Conservation (phyloP, 2,797 vertebrate species). For the Columba guinea region DNA sequence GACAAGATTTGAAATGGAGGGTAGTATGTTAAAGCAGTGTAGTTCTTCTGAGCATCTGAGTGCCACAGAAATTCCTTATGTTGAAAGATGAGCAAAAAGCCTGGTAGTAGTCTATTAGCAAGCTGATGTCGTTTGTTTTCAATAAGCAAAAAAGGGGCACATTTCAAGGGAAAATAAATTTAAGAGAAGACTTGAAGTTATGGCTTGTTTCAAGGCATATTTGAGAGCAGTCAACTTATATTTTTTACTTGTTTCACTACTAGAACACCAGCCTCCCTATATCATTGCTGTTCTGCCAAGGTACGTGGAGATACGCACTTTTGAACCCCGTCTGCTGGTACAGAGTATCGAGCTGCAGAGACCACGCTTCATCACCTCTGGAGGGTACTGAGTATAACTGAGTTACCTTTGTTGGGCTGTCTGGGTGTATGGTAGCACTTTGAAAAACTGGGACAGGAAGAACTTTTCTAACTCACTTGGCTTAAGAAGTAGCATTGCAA, state of each 20-base stretch:
- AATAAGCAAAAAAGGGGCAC: neutral
- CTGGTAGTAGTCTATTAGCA: neutral
- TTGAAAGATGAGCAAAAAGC: neutral
- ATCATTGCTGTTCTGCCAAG: conserved; percentile 96
- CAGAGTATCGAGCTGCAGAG: conserved; percentile 97
- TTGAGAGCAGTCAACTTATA: neutral
- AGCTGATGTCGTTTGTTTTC: neutral
- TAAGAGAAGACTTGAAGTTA: neutral
- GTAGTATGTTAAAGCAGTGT: neutral
- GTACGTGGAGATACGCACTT: conserved; percentile 96
- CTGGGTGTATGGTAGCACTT: neutral
- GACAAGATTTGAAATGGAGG: neutral
- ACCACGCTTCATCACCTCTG: conserved; percentile 94
- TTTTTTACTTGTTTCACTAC: neutral
- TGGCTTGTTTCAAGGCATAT: neutral
- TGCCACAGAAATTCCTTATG: neutral
- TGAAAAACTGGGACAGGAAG: neutral
- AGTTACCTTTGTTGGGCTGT: neutral
- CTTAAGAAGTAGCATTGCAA: neutral
- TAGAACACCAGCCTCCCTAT: conserved; percentile 97
- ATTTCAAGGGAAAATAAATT: neutral
- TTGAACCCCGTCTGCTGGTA: conserved; percentile 93
- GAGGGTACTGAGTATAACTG: conserved; percentile 79
- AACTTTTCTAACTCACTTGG: neutral
- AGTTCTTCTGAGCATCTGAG: neutral